These are phyloP conservation scores for Eupithecia dodoneata DNA, from an alignment of 2,888 invertebrate genomes.

Conservation along the genomic window DNA sequence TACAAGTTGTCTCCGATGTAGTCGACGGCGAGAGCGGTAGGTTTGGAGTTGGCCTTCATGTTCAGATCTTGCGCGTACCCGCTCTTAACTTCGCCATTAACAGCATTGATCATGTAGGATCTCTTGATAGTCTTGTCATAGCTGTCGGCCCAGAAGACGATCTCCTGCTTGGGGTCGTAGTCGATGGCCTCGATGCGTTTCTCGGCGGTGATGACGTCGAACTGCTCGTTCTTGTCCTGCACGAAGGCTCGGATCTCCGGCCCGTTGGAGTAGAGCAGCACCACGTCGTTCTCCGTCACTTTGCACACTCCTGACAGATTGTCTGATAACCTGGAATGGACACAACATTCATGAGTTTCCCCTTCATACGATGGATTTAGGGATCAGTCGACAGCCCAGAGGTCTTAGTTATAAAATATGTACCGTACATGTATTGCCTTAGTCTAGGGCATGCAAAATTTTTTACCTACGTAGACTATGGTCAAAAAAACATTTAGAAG, in stretches of 20 bases:
- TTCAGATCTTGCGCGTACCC: conserved; percentile 94
- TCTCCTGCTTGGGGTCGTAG: conserved; percentile 92
- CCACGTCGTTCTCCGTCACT: conserved; percentile 86
- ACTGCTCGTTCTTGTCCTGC: conserved; percentile 87
- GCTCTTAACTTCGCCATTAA: conserved; percentile 89
- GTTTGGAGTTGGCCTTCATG: conserved; percentile 92
- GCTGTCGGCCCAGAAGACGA: conserved; percentile 98
- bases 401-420: too few relatives aligned
- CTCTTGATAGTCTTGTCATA: conserved; percentile 95
- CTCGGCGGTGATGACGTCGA: conserved; percentile 92
- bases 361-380: too few relatives aligned
- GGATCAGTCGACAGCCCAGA: too few relatives aligned
- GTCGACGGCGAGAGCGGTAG: conserved; percentile 95
- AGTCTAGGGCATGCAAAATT: too few relatives aligned
- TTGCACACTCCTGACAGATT: conserved; percentile 93
- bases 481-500: too few relatives aligned
- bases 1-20: conserved; percentile 97
- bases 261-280: conserved; percentile 91
- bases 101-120: conserved; percentile 93
- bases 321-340: conserved; percentile 85
- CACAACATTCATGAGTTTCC: background rate
- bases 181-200: conserved; percentile 96
- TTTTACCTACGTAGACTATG: too few relatives aligned
- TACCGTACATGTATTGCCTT: too few relatives aligned
- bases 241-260: conserved; percentile 92